These are phyloP conservation scores for Echeneis naucrates DNA, from an alignment of 2,797 vertebrate species.

Conservation along the genomic window DNA sequence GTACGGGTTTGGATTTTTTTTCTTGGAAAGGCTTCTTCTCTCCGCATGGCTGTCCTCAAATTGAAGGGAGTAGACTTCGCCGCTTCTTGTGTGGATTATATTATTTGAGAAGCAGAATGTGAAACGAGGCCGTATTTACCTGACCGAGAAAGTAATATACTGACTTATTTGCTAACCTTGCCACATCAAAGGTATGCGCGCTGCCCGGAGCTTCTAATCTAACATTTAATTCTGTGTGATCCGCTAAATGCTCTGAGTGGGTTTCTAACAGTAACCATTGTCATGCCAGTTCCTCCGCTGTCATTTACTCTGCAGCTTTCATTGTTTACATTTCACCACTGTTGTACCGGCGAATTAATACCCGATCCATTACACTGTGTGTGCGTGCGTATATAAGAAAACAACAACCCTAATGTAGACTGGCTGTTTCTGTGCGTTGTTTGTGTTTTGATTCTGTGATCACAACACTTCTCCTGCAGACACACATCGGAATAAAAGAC, in stretches of 20 bases:
- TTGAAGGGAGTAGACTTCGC: slow-evolving; percentile 78
- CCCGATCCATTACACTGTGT: neutral
- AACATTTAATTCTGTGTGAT: slow-evolving; percentile 23
- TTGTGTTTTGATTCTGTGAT: neutral
- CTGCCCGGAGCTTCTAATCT: slow-evolving; percentile 30
- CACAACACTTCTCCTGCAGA: neutral
- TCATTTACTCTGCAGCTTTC: slow-evolving; percentile 44
- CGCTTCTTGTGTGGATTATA: slow-evolving; percentile 83
- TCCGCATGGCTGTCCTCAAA: slow-evolving; percentile 80
- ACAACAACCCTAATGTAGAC: neutral
- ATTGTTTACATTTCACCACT: slow-evolving; percentile 64
- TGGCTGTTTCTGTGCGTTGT: neutral
- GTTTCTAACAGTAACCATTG: neutral
- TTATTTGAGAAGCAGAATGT: slow-evolving; percentile 81
- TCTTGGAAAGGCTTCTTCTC: slow-evolving; percentile 74
- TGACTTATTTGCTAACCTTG: slow-evolving; percentile 69
- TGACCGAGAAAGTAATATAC: slow-evolving; percentile 77
- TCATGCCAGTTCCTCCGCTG: slow-evolving; percentile 15
- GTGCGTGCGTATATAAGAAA: neutral
- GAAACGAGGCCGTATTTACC: slow-evolving; percentile 76
- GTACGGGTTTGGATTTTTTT: slow-evolving; percentile 71
- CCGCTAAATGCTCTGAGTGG: neutral
- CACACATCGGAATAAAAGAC: slow-evolving; percentile 3
- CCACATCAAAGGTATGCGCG: slow-evolving; percentile 82
- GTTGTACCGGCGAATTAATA: slow-evolving; percentile 7